Evolutionary conservation across 1,140 invertebrate genomes (phyloP), one percentile per base, ranked within the genome.

Genomic region (Lordiphosa stackelbergi): DNA sequence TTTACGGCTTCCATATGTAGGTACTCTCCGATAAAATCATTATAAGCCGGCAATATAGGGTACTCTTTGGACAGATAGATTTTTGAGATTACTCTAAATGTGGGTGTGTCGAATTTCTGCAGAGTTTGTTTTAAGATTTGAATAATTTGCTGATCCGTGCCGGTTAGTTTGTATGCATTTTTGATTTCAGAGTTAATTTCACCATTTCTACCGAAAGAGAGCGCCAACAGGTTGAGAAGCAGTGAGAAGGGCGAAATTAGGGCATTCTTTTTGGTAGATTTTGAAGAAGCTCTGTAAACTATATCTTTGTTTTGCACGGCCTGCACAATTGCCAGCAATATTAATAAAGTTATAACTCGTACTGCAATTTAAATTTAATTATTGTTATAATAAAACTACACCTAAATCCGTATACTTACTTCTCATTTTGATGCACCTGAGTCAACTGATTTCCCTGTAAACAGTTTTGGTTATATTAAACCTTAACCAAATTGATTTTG

Each of bases 401-500:
- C 16, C n/a, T 7, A 42, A 10, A 16, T 16, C 28, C 28, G 19
- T 46, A 4, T 4, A 46, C 3, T 46, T 34, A 46, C 43, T 34
- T 46, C 9, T 46, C 24, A 13, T 46, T 31, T 31, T 28, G 2
- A 34, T 9, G 11, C 7, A 12, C 5, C 10, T 13, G 7, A 7
- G 12, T 13, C 7, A 41, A 41, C 12, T 41, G 38, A 12, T 41
- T n/a, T 2, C 3, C 7, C 12, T 12, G 13, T 12, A 5, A 12
- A 12, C n/a, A 40, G 4, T 13, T 38, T 10, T 5, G 5, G n/a
- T 40, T 7, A 40, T 13, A 9, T 40, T 40, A 28, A 45, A 8
- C n/a, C 10, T 45, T 45, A 28, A 22, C 22, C 10, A 46, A 46
- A 31, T 46, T 12, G n/a, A 46, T 46, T 46, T 46, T 34, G 43